These are phyloP conservation scores for Brachyhypopomus gauderio DNA, from an alignment of 2,113 vertebrate genomes.

Conservation along the genomic window DNA sequence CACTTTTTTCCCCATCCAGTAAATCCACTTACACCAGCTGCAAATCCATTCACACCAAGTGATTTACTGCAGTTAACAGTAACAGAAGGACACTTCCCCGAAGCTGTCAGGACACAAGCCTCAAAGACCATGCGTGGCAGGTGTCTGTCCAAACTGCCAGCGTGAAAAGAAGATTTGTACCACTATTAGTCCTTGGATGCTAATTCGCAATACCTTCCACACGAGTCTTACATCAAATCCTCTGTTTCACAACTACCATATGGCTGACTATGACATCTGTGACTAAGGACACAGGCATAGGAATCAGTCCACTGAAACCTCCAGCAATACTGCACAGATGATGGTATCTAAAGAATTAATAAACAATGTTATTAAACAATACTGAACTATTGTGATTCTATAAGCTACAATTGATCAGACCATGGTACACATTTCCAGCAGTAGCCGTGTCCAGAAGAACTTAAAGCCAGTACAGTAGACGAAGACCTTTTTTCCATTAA, in stretches of 20 bases:
- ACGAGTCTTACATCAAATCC: not conserved
- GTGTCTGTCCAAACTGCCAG: slow-evolving; percentile 4
- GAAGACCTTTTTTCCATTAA: not conserved
- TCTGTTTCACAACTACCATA: not conserved
- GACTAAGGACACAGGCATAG: too few species aligned
- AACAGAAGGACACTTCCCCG: not conserved
- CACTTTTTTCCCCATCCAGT: not conserved
- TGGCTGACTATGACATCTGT: too few species aligned
- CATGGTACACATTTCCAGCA: not conserved
- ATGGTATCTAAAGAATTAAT: not conserved
- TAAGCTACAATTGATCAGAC: not conserved
- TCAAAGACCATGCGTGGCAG: not conserved
- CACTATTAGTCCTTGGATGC: not conserved
- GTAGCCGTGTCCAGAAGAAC: not conserved
- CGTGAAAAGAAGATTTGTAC: not conserved
- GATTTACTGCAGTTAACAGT: not conserved
- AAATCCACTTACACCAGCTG: not conserved
- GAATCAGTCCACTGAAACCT: not conserved
- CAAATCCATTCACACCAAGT: not conserved
- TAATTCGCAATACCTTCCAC: not conserved
- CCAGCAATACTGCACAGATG: not conserved
- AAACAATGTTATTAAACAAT: not conserved
- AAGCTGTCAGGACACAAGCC: not conserved
- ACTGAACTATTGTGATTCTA: not conserved
- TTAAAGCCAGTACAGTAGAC: not conserved